Evolutionary conservation across 2,113 vertebrate genomes (phyloP).

Genomic region (Rhombomys opimus): DNA sequence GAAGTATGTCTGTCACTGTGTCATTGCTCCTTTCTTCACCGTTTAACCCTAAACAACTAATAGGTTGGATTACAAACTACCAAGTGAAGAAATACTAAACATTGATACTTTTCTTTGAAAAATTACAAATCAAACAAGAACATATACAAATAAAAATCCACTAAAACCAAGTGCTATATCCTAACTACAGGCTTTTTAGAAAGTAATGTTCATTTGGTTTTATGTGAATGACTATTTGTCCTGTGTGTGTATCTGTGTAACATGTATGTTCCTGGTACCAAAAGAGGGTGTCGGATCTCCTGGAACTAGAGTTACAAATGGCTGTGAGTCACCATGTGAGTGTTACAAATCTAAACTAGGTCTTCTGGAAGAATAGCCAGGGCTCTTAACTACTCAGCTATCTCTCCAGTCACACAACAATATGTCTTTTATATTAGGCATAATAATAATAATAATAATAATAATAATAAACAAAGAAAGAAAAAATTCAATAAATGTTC

Average conservation of each 20-base stretch:
- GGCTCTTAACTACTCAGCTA: neutral
- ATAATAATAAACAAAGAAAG: too few relatives aligned
- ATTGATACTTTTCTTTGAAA: slow-evolving; percentile 17
- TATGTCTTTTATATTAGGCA: neutral
- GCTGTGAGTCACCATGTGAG: neutral
- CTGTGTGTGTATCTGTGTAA: neutral
- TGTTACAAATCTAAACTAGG: neutral
- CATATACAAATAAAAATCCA: slow-evolving; percentile 6
- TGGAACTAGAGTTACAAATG: neutral
- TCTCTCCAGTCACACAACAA: neutral
- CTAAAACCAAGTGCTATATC: neutral
- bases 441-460: neutral
- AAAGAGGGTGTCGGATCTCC: neutral
- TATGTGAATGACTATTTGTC: neutral
- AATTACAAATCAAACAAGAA: neutral
- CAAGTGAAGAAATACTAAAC: slow-evolving; percentile 49
- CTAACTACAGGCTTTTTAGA: neutral
- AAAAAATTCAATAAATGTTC: neutral
- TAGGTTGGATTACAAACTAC: neutral
- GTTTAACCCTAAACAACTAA: slow-evolving; percentile 1
- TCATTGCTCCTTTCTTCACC: neutral
- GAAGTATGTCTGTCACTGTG: neutral
- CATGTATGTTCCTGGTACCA: neutral
- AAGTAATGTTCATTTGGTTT: neutral
- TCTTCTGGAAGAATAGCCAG: neutral